Percentiles rank a stretch among this genome's conserved stretches.
phyloP scores from a whole-genome alignment of 2,797 vertebrate genomes.

The Sebastes steindachneri region DNA sequence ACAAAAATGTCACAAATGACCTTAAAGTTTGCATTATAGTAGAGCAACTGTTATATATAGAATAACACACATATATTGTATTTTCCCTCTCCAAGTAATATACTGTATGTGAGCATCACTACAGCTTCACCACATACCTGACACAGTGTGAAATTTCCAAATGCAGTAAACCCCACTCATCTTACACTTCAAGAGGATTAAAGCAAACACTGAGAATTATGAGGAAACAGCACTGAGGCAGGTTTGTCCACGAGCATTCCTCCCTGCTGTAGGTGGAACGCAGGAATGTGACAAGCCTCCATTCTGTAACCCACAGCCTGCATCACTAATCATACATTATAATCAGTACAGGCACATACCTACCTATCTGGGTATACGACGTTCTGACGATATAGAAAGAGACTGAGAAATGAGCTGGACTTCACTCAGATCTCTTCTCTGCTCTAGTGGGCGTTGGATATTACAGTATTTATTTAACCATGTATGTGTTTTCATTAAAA shows the following conservation, averaged over 20 bases:
- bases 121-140: background rate
- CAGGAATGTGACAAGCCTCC: slow-evolving; percentile 58
- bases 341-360: slow-evolving; percentile 45
- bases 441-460: background rate
- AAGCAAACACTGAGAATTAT: slow-evolving; percentile 24
- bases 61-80: background rate
- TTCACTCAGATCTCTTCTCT: background rate
- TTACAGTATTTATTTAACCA: background rate
- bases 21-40: background rate
- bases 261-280: slow-evolving; percentile 21
- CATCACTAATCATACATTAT: slow-evolving; percentile 32
- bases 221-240: slow-evolving; percentile 13
- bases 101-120: background rate
- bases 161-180: slow-evolving; percentile 39
- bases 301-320: slow-evolving; percentile 17
- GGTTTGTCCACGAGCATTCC: slow-evolving; percentile 44
- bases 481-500: background rate
- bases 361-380: slow-evolving; percentile 40
- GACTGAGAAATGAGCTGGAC: background rate
- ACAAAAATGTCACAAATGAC: background rate
- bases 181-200: slow-evolving; percentile 52
- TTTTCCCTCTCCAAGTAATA: background rate
- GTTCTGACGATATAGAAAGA: background rate
- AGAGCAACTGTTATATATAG: background rate
- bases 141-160: slow-evolving; percentile 28